Conservation (phyloP, 23 tunicate species). For the Halocynthia aurantium region DNA sequence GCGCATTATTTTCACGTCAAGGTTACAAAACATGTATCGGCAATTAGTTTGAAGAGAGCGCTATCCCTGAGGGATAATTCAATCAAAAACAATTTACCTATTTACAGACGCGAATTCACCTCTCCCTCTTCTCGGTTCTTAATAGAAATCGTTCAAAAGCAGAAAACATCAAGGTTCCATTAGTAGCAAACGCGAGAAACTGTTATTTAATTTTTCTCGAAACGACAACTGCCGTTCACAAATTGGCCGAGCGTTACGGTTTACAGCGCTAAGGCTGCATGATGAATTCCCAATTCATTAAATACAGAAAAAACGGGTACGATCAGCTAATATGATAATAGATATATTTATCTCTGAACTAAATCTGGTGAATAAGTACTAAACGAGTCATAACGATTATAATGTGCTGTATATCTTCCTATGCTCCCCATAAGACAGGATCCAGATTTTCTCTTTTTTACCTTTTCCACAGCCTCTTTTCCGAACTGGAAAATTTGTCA, state of each 20-base stretch:
- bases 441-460: no score
- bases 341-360: no score
- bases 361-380: no score
- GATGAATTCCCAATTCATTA: no score
- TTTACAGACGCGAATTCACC: background rate
- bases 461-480: no score
- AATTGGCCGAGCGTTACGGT: background rate
- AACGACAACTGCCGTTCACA: slow-evolving; percentile 17
- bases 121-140: background rate
- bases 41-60: slow-evolving; percentile 4
- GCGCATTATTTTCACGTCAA: slow-evolving; percentile 16
- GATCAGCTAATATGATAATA: no score
- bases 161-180: slow-evolving; percentile 11
- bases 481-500: no score
- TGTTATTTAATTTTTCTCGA: slow-evolving; percentile 5
- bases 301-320: no score
- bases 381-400: no score
- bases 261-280: no score
- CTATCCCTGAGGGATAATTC: slow-evolving; percentile 4
- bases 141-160: background rate
- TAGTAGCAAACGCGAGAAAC: background rate
- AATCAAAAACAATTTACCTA: slow-evolving; percentile 2
- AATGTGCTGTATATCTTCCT: no score
- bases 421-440: no score
- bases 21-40: slow-evolving; percentile 17